These are phyloP conservation scores for Ridgeia piscesae DNA, from an alignment of 1,140 invertebrate genomes.

Conservation along the genomic window DNA sequence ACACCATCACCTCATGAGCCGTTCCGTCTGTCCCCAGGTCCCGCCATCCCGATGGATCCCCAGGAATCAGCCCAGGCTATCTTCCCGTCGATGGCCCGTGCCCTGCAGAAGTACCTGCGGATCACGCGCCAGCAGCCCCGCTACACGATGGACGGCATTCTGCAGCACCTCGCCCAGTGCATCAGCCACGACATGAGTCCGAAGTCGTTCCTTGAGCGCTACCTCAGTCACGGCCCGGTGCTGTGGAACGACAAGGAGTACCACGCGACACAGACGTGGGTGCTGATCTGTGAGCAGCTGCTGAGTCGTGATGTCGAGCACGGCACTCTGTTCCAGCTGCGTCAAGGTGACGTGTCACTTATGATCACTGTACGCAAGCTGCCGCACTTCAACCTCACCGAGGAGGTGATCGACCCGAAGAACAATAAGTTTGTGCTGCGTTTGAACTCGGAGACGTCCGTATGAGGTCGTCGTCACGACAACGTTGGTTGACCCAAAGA, in stretches of 20 bases:
- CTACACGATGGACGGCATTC: slow-evolving; percentile 90
- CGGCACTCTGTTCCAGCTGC: slow-evolving; percentile 82
- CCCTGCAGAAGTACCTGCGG: slow-evolving; percentile 93
- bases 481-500: neutral
- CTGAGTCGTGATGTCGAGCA: slow-evolving; percentile 78
- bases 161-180: slow-evolving; percentile 83
- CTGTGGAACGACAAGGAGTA: slow-evolving; percentile 50
- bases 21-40: slow-evolving; percentile 48
- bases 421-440: slow-evolving; percentile 92
- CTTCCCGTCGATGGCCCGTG: slow-evolving; percentile 91
- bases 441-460: slow-evolving; percentile 94
- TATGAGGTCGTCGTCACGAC: slow-evolving; percentile 61
- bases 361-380: slow-evolving; percentile 81
- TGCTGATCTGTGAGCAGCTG: slow-evolving; percentile 86
- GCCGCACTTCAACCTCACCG: slow-evolving; percentile 89
- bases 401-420: slow-evolving; percentile 94
- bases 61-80: slow-evolving; percentile 95
- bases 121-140: slow-evolving; percentile 92
- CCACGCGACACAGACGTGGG: slow-evolving; percentile 72
- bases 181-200: slow-evolving; percentile 91
- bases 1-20: too few relatives aligned
- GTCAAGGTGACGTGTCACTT: slow-evolving; percentile 90
- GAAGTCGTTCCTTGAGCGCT: slow-evolving; percentile 80
- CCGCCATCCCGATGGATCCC: slow-evolving; percentile 78
- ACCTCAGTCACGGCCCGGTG: slow-evolving; percentile 61